Base-by-base conservation (phyloP, 2,888 invertebrate genomes). In the Rhopalosiphum nymphaeae region DNA sequence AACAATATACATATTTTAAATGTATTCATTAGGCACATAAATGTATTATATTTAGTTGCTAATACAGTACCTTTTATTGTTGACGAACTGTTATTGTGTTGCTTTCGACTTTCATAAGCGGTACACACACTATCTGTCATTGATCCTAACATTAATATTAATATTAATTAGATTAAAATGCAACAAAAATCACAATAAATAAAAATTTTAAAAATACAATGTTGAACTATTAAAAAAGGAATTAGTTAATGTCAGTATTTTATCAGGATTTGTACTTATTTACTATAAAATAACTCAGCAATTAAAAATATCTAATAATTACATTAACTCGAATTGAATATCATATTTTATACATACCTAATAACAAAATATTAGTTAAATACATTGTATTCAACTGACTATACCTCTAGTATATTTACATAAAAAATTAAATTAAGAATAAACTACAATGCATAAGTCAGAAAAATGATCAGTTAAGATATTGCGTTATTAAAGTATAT, bases 81-180 rank as follows among this genome's bases (percentile, higher is more conserved):
- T 26, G 92, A 44, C 53, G 90, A 91, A 87, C 49, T 94, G 88
- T 94, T 92, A 87, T 94, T 86, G 21, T 36, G 89, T 86, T 94
- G 49, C 56, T 91, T 94, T 56, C 89, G 96, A 95, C 96, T 96
- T 95, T 97, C 97, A 95, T 97, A 97, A 13, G 97, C 96, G 26
- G 97, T 97, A 95, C 97, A 97, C 94, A 97, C 96, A 95, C 97
- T 97, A 95, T 97, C 97, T 53, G 97, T 97, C 94, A 97, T 96
- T 4, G 97, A 97, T 91, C 96, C 96, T 96, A 95, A 26, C 95
- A 95, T 95, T 94, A 94, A 94, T 94, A 95, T 67, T 67, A 94
- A 94, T 94, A 95, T 94, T 86, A 93, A 91, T 94, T 93, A 29
- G 78, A 93, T 78, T 93, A 93, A 88, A 78, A 56, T 78, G 49